phyloP scores from a whole-genome alignment of 2,888 invertebrate genomes.

The Drosophila longiperda region DNA sequence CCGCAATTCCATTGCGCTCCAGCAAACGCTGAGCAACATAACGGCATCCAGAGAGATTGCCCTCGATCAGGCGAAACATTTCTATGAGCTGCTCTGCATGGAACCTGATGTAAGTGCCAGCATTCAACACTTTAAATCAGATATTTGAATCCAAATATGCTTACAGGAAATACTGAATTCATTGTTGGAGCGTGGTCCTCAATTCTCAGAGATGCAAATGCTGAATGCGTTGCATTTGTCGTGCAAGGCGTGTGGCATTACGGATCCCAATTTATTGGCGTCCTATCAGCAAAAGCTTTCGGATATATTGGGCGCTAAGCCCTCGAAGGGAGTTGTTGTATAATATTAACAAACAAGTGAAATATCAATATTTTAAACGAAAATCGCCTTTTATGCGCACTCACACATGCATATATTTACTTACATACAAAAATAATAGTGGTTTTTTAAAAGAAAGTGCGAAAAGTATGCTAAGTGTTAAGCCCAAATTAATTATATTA shows the following conservation, averaged over 20 bases:
- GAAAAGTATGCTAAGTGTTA: slow-evolving; percentile 53
- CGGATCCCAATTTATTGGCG: slow-evolving; percentile 87
- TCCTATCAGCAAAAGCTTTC: slow-evolving; percentile 92
- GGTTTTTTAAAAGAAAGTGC: slow-evolving; percentile 51
- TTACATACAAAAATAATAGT: slow-evolving; percentile 46
- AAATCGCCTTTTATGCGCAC: slow-evolving; percentile 41
- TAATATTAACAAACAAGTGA: slow-evolving; percentile 81
- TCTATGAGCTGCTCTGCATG: slow-evolving; percentile 93
- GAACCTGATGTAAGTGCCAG: slow-evolving; percentile 89
- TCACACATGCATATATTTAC: slow-evolving; percentile 12
- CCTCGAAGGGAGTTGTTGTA: slow-evolving; percentile 92
- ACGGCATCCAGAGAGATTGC: slow-evolving; percentile 93
- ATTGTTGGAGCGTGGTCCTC: slow-evolving; percentile 94
- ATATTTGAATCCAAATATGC: background rate
- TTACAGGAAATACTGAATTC: slow-evolving; percentile 92
- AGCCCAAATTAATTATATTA: slow-evolving; percentile 51
- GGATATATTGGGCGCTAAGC: slow-evolving; percentile 90
- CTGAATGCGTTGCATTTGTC: slow-evolving; percentile 93
- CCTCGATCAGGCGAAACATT: slow-evolving; percentile 94
- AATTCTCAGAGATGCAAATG: slow-evolving; percentile 95
- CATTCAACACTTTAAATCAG: background rate
- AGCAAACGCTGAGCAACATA: slow-evolving; percentile 93
- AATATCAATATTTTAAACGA: slow-evolving; percentile 30
- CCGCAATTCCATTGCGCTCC: slow-evolving; percentile 92
- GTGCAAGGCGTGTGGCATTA: slow-evolving; percentile 87